Conservation (phyloP, 1,140 invertebrate genomes). For the Drosophila arawakana region DNA sequence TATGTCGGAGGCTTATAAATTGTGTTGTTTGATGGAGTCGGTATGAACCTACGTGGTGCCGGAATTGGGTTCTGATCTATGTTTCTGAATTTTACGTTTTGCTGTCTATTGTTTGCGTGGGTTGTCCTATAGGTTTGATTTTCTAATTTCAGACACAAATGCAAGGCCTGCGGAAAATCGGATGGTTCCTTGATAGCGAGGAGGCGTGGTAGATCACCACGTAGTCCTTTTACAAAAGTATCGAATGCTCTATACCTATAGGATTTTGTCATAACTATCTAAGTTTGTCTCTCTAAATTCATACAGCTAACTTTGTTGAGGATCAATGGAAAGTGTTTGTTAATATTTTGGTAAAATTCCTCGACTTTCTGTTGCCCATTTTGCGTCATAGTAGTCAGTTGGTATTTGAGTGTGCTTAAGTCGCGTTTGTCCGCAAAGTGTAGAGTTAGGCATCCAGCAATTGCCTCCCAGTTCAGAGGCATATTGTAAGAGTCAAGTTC, state of each 20-base stretch:
- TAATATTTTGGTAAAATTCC: constrained; percentile 36
- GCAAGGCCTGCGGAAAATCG: constrained; percentile 23
- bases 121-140: constrained; percentile 22
- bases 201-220: constrained; percentile 17
- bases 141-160: constrained; percentile 33
- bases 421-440: neutral
- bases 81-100: constrained; percentile 1
- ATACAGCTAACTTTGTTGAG: constrained; percentile 34
- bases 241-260: constrained; percentile 21
- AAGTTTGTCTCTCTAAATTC: constrained; percentile 10
- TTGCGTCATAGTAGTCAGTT: neutral
- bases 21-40: neutral
- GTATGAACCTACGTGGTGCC: neutral
- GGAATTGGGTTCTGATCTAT: neutral
- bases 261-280: constrained; percentile 3
- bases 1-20: neutral
- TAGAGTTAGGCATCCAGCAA: neutral
- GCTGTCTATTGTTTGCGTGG: constrained; percentile 5
- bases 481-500: too few species aligned
- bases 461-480: neutral
- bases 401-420: neutral
- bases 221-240: constrained; percentile 9
- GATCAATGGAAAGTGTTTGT: constrained; percentile 26
- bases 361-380: constrained; percentile 11
- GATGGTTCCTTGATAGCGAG: constrained; percentile 13